phyloP scores from a whole-genome alignment of 2,888 invertebrate species.

The Meliscaeva auricollis region DNA sequence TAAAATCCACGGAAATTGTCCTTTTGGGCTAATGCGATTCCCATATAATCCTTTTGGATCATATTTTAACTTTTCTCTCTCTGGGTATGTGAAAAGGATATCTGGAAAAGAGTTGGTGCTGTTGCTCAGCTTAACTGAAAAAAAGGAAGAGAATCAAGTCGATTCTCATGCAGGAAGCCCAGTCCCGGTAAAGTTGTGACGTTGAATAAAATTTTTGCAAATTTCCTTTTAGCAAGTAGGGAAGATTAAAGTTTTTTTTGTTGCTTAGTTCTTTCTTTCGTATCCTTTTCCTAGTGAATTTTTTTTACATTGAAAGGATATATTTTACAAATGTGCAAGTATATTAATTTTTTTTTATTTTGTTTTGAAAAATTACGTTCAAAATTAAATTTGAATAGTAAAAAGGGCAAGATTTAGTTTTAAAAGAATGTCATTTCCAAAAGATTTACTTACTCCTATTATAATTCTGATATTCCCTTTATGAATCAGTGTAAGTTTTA shows the following conservation, averaged over 20 bases:
- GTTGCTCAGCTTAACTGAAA: constrained; percentile 23
- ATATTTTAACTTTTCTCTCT: constrained; percentile 67
- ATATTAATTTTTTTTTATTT: neutral
- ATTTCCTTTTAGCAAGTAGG: constrained; percentile 6
- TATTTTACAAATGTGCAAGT: neutral
- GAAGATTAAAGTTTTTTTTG: constrained; percentile 46
- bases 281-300: neutral
- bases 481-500: no score
- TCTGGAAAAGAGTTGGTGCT: constrained; percentile 15
- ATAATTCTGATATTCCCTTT: no score
- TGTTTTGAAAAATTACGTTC: neutral
- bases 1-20: constrained; percentile 69
- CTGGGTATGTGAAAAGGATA: constrained; percentile 44
- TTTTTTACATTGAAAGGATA: constrained; percentile 7
- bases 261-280: no score
- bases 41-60: constrained; percentile 70
- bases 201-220: constrained; percentile 42
- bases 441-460: neutral
- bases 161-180: constrained; percentile 62
- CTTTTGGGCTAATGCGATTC: constrained; percentile 73
- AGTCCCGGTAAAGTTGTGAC: constrained; percentile 21
- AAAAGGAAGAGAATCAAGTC: constrained; percentile 30
- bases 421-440: neutral
- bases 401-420: neutral
- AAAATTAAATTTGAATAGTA: neutral